These are phyloP conservation scores for Hemibagrus wyckioides DNA, from an alignment of 2,113 vertebrate species.

Conservation along the genomic window DNA sequence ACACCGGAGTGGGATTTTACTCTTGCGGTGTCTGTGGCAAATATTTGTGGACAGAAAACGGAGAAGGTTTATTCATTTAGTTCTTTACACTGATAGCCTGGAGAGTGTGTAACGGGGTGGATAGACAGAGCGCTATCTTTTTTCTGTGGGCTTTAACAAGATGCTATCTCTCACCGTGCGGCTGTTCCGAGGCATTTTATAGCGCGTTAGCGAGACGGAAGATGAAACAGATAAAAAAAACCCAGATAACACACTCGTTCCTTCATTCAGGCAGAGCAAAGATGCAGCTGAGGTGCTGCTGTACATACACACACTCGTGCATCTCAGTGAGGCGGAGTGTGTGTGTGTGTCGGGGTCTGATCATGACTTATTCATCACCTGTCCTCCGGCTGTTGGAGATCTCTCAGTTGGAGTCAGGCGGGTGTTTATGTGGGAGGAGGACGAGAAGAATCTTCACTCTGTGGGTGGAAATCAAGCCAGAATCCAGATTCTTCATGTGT, in stretches of 20 bases:
- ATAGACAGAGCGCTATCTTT: neutral
- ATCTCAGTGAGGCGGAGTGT: constrained; percentile 7
- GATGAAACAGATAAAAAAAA: neutral
- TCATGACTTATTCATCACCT: constrained; percentile 70
- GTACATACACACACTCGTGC: neutral
- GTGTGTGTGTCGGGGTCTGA: constrained; percentile 36
- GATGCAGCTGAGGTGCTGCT: neutral
- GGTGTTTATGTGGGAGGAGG: constrained; percentile 48
- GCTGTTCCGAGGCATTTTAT: neutral
- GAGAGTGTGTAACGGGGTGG: neutral
- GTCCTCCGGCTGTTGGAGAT: constrained; percentile 52
- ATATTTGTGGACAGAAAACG: neutral
- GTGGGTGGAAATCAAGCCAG: constrained; percentile 41
- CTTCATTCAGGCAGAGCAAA: neutral
- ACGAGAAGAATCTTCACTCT: constrained; percentile 38
- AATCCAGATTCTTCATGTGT: constrained; percentile 8
- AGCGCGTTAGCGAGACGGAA: neutral
- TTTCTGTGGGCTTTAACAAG: neutral
- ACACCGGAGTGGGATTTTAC: neutral
- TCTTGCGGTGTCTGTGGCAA: neutral
- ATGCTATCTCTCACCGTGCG: neutral
- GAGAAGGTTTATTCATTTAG: neutral
- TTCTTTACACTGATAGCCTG: neutral
- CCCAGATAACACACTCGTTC: neutral
- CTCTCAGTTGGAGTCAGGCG: constrained; percentile 63